Base-by-base conservation (phyloP, 2,888 invertebrate genomes). In the Eristalis pertinax region DNA sequence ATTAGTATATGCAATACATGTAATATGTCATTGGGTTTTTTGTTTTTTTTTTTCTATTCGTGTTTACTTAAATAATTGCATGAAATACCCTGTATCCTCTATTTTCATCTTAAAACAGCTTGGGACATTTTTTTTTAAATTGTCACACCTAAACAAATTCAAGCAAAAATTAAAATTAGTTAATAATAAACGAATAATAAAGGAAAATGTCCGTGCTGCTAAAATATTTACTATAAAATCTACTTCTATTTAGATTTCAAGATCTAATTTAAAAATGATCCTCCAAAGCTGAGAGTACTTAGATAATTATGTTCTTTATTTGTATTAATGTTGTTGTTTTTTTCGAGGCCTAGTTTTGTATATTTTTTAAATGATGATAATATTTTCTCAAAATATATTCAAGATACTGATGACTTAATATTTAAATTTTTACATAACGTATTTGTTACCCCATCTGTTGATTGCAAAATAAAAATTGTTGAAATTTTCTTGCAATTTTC, bases 61-160 rank as follows among this genome's bases (percentile, higher is more conserved):
- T 85, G 67, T 72, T 87, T 83, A 79, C 88, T 89, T 95, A 96
- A 96, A 96, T 96, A 96, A 96, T 96, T 96, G 96, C 96, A 96
- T 97, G 96, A 96, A 96, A 96, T 97, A 97, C 97, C 97, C 97
- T 97, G 97, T 97, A 96, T 96, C 97, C 97, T 96, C 96, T 92
- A 90, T 91, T 86, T 89, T 89, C 89, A 84, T 79, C 83, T 84
- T 88, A 85, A 87, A 88, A 74, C 85, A 87, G 87, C 84, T 76
- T 68, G 24, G 84, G 84, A 87, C 84, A 80, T 84, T 75, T 60
- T 29, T 29, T 63, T 15, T 8, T 41, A 72, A 72, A 82, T 38
- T 41, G 24, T 43, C 19, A 79, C 65, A 84, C 60, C 13, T 29
- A 79, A 67, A 64, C 43, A 41, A 74, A 65, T 80, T 50, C 76